Evolutionary conservation across 2,888 invertebrate genomes (phyloP).

Genomic region (Phaonia tiefii): DNA sequence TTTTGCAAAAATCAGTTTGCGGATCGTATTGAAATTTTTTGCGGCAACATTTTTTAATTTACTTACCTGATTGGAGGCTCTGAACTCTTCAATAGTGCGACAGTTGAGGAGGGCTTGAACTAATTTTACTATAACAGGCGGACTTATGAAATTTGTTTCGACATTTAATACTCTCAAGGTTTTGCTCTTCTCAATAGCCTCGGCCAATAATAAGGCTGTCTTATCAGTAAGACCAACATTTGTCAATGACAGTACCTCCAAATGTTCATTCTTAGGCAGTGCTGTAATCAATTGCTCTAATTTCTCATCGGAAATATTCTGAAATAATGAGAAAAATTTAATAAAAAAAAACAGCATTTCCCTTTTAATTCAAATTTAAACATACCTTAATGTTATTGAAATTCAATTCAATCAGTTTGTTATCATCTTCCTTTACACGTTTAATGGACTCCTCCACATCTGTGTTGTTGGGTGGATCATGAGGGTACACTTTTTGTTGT

Average conservation of each 20-base stretch:
- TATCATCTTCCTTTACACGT: constrained; percentile 94
- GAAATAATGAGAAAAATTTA: constrained; percentile 65
- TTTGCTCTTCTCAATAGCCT: constrained; percentile 90
- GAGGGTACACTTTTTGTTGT: constrained; percentile 93
- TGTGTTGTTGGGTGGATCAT: constrained; percentile 98
- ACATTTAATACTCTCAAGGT: constrained; percentile 92
- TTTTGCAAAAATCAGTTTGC: too few relatives aligned
- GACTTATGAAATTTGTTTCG: constrained; percentile 98
- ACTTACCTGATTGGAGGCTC: constrained; percentile 97
- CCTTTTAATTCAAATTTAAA: constrained; percentile 69
- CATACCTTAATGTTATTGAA: constrained; percentile 99
- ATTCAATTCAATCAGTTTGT: constrained; percentile 94
- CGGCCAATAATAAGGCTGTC: constrained; percentile 90
- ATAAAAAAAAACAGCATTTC: constrained; percentile 1
- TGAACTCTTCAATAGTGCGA: constrained; percentile 94
- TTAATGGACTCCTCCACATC: constrained; percentile 96
- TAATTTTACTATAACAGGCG: constrained; percentile 91
- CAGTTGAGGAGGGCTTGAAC: constrained; percentile 92
- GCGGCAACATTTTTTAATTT: background rate
- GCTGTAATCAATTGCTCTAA: constrained; percentile 94
- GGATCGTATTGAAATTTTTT: too few relatives aligned
- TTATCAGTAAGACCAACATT: constrained; percentile 96
- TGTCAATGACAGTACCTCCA: constrained; percentile 94
- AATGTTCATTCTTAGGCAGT: constrained; percentile 92
- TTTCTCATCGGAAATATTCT: constrained; percentile 98